Conservation (phyloP, 2,797 vertebrate species). For the Paedocypris micromegethes region DNA sequence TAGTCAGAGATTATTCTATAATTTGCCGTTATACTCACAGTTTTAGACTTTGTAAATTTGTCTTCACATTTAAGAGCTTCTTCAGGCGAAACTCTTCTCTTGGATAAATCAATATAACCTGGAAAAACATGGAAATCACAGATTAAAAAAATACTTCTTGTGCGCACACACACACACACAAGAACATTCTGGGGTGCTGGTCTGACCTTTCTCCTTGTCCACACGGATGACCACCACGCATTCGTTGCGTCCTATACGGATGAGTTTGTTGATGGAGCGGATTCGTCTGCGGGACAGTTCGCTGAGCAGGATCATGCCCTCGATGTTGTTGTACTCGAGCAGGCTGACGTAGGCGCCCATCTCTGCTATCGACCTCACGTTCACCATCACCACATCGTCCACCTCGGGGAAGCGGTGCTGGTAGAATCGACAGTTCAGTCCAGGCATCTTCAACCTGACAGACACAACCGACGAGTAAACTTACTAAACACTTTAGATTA, state of each 20-base stretch:
- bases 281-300: constrained; percentile 94
- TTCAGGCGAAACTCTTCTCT: constrained; percentile 98
- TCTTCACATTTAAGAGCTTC: constrained; percentile 99
- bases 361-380: constrained; percentile 95
- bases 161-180: no score
- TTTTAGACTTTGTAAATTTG: constrained; percentile 99
- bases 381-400: constrained; percentile 99
- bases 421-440: constrained; percentile 96
- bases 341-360: constrained; percentile 99
- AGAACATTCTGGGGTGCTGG: no score
- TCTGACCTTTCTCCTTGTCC: constrained; percentile 96
- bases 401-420: constrained; percentile 98
- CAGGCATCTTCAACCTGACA: constrained; percentile 93
- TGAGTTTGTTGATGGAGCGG: constrained; percentile 98
- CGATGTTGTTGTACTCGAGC: constrained; percentile 98
- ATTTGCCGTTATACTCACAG: constrained; percentile 72
- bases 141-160: not conserved
- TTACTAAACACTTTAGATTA: no score
- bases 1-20: no score
- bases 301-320: constrained; percentile 98
- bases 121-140: not conserved
- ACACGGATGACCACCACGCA: constrained; percentile 98
- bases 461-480: no score
- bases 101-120: constrained; percentile 98
- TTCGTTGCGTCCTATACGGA: constrained; percentile 96